Base-by-base conservation (phyloP, 2,797 vertebrate genomes). In the Iguana delicatissima region DNA sequence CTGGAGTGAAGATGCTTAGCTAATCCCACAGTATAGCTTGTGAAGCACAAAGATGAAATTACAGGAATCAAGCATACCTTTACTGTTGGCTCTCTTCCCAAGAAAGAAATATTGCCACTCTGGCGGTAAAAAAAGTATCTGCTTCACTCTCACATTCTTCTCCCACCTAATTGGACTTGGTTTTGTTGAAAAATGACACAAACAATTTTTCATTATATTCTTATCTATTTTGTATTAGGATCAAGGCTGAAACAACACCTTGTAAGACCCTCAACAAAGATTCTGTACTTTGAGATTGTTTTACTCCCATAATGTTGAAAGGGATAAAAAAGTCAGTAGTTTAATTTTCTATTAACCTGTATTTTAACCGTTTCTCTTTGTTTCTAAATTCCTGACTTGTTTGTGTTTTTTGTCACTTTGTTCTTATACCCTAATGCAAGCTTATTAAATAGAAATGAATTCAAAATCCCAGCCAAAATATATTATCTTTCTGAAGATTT, bases 401-500 rank as follows among this genome's bases (percentile, higher is more conserved):
- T 42, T 18, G 12, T 50, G 32, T 8, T 29, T 24, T 67, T 20
- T 46, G 42, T 26, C 24, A 24, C 10, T 67, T 67, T 87, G 38
- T 13, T 64, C 14, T 29, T 64, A 46, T 13, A 85, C 26, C 50
- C 1, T 64, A 52, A 67, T n/a, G 10, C 20, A 35, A 64, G 6
- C 67, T 52, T 22, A 80, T 69, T 72, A 50, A 80, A 1, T 42
- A 24, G 38, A 62, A 81, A 72, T 12, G 12, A 14, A 55, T 67
- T 79, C 13, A 85, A 38, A 79, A 85, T 81, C 57, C 38, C 64
- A 76, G 76, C 13, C 6, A 13, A 38, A 16, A 80, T 24, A 0
- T 38, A 16, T 76, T 72, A 62, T 85, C 64, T 81, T 64, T 81
- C 82, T 85, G 9, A 6, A 76, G 92, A 93, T 89, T 85, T 89